Evolutionary conservation across 2,113 vertebrate species (phyloP).

Genomic region (Tringa solitaria): DNA sequence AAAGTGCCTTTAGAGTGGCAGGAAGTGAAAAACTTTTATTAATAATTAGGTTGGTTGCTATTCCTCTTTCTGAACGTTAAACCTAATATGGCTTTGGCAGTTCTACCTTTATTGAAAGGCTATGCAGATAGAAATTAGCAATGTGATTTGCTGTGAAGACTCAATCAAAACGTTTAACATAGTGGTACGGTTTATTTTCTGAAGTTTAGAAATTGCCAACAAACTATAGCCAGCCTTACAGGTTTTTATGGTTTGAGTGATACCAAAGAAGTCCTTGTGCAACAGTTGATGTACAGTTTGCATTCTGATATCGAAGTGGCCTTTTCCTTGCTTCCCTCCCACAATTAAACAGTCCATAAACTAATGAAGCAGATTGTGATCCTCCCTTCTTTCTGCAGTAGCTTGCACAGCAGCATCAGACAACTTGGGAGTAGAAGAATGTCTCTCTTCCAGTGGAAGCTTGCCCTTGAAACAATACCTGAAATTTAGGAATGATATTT

Average conservation of each 20-base stretch:
- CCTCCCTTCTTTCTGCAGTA: not conserved
- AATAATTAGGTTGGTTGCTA: not conserved
- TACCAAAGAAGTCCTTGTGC: not conserved
- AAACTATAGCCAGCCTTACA: not conserved
- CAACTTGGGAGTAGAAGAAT: not conserved
- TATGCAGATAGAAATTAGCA: not conserved
- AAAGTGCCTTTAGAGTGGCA: not conserved
- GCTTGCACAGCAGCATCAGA: not conserved
- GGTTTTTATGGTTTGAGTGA: not conserved
- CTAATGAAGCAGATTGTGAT: not conserved
- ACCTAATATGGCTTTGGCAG: not conserved
- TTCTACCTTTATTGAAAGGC: not conserved
- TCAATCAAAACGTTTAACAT: not conserved
- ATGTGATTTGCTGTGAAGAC: not conserved
- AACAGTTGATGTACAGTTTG: not conserved
- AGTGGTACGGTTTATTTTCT: not conserved
- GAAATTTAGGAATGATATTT: no score
- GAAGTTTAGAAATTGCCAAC: not conserved
- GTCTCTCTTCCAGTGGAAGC: not conserved
- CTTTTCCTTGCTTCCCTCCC: not conserved
- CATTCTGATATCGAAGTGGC: not conserved
- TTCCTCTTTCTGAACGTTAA: not conserved
- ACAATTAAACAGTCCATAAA: not conserved
- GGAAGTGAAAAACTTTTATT: not conserved
- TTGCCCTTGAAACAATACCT: not conserved